A percentile compares a stretch with the other conserved stretches of the same genome.
Evolutionary conservation across 1,140 invertebrate species (phyloP).

Genomic region (Hyles euphorbiae): DNA sequence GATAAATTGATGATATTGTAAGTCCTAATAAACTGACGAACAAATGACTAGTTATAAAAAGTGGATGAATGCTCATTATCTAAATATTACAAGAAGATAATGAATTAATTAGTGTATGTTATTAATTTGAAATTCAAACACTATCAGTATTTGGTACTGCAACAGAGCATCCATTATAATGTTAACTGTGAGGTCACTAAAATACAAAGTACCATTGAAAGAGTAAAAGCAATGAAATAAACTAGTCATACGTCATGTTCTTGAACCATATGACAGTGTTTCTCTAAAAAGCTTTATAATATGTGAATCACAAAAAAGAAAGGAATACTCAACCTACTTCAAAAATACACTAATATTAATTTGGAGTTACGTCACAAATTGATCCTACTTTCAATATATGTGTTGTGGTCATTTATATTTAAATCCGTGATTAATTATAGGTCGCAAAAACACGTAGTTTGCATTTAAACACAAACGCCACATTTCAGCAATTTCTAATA

Average conservation of each 20-base stretch:
- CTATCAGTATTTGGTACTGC: background rate
- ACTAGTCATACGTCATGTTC: background rate
- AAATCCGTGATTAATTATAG: too few relatives aligned
- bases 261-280: constrained; percentile 30
- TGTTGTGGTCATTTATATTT: too few relatives aligned
- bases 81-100: too few relatives aligned
- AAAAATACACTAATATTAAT: background rate
- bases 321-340: constrained; percentile 15
- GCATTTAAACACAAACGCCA: background rate
- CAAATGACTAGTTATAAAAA: too few relatives aligned
- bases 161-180: background rate
- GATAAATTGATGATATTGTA: too few relatives aligned
- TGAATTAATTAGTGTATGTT: too few relatives aligned
- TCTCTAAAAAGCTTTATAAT: constrained; percentile 13
- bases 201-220: constrained; percentile 3
- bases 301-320: constrained; percentile 25
- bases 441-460: background rate
- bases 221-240: background rate
- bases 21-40: too few relatives aligned
- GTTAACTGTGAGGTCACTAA: background rate
- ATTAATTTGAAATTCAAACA: too few relatives aligned
- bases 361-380: too few relatives aligned
- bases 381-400: too few relatives aligned
- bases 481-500: constrained; percentile 34
- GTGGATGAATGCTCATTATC: too few relatives aligned